Evolutionary conservation across 2,888 invertebrate species (phyloP).

Genomic region (Amaurobius ferox): DNA sequence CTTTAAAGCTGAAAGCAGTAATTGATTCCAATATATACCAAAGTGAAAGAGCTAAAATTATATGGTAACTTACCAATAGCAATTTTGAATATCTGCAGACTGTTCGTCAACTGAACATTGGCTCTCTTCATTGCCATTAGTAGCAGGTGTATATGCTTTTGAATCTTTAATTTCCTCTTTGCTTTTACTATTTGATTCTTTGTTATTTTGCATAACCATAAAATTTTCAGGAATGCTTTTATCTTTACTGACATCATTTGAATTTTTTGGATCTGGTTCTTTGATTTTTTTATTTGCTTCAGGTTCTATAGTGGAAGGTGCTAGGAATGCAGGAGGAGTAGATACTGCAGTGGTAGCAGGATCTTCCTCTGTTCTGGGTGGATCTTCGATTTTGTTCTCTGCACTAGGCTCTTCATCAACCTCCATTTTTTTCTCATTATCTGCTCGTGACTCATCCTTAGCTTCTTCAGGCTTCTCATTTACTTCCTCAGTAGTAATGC

Average conservation of each 20-base stretch:
- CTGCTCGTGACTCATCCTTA: not conserved
- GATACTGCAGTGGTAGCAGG: not conserved
- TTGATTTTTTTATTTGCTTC: not conserved
- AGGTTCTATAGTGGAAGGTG: not conserved
- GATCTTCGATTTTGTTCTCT: not conserved
- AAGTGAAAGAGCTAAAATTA: too few species aligned
- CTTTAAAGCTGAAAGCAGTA: too few species aligned
- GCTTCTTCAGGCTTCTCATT: too few species aligned
- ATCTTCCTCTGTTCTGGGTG: not conserved
- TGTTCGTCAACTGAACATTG: slow-evolving; percentile 57
- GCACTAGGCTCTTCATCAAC: not conserved
- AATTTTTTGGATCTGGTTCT: not conserved
- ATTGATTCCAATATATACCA: too few species aligned
- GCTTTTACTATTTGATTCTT: slow-evolving; percentile 4
- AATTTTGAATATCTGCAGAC: slow-evolving; percentile 46
- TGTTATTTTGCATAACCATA: slow-evolving; percentile 43
- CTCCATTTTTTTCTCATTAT: slow-evolving; percentile 32
- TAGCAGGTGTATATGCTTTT: slow-evolving; percentile 1
- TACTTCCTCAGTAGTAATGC: not conserved
- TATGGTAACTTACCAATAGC: slow-evolving; percentile 60
- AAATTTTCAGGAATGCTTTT: slow-evolving; percentile 47
- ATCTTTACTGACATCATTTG: not conserved
- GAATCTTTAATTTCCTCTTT: slow-evolving; percentile 10
- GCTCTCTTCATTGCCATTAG: slow-evolving; percentile 60
- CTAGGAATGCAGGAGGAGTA: not conserved